Conservation (phyloP, 2,888 invertebrate genomes). For the Ecliptopera silaceata region DNA sequence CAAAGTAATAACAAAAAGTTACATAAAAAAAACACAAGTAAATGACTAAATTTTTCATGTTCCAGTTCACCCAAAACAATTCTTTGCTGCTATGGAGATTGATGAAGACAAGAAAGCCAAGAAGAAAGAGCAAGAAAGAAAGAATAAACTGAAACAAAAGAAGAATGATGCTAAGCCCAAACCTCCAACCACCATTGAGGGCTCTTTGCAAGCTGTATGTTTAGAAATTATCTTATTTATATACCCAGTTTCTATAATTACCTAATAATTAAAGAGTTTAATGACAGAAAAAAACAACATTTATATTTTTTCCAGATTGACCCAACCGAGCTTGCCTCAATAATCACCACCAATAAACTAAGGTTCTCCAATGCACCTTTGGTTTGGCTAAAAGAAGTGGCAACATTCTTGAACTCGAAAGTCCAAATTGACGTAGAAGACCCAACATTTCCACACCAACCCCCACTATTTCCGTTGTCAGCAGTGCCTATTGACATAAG, state of each 20-base stretch:
- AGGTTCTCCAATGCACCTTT: constrained; percentile 88
- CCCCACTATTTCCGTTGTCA: constrained; percentile 82
- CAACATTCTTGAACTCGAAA: constrained; percentile 85
- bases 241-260: no score
- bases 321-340: constrained; percentile 76
- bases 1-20: no score
- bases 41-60: no score
- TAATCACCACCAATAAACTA: constrained; percentile 81
- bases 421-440: constrained; percentile 85
- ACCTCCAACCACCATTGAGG: constrained; percentile 85
- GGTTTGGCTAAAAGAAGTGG: constrained; percentile 87
- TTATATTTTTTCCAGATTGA: constrained; percentile 78
- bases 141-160: constrained; percentile 68
- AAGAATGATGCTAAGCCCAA: constrained; percentile 83
- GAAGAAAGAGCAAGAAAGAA: constrained; percentile 74
- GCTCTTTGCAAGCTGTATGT: constrained; percentile 83
- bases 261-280: no score
- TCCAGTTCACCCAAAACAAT: constrained; percentile 85
- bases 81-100: constrained; percentile 85
- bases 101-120: constrained; percentile 84
- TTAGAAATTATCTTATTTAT: neutral
- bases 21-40: no score
- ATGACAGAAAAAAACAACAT: no score
- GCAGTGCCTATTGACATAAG: constrained; percentile 74
- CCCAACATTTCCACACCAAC: constrained; percentile 82